phyloP scores from a whole-genome alignment of 2,888 invertebrate species.

The Rutpela maculata region DNA sequence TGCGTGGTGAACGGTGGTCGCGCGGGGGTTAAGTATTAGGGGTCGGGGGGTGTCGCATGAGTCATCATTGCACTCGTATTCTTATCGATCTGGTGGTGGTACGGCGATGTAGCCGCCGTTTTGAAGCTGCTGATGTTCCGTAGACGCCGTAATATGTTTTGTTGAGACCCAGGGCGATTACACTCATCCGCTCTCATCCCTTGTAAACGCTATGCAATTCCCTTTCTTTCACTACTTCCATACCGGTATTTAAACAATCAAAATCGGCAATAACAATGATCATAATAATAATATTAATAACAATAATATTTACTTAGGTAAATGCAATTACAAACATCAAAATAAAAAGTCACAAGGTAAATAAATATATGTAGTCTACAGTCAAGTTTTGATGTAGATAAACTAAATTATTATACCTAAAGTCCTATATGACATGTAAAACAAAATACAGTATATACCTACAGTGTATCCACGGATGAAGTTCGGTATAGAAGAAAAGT shows the following conservation, averaged over 20 bases:
- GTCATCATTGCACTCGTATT: conserved; percentile 74
- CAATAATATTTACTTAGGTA: too few relatives aligned
- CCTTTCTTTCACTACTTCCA: conserved; percentile 19
- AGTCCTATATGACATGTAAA: too few relatives aligned
- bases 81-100: conserved; percentile 70
- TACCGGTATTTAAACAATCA: neutral
- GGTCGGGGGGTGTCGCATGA: conserved; percentile 66
- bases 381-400: too few relatives aligned
- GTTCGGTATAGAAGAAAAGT: too few relatives aligned
- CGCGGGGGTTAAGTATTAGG: conserved; percentile 55
- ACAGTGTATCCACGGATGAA: too few relatives aligned
- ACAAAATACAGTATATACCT: too few relatives aligned
- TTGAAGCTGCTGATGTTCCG: conserved; percentile 25
- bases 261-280: neutral
- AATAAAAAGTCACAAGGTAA: too few relatives aligned
- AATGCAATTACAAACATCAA: too few relatives aligned
- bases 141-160: conserved; percentile 55
- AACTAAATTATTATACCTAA: too few relatives aligned
- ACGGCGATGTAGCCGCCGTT: conserved; percentile 50
- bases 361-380: too few relatives aligned
- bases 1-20: conserved; percentile 55
- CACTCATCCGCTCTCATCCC: conserved; percentile 27
- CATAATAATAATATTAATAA: too few relatives aligned
- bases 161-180: conserved; percentile 52
- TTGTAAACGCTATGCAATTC: conserved; percentile 20